These are phyloP conservation scores for Cervus canadensis DNA, from an alignment of 2,113 vertebrate genomes.

Conservation along the genomic window DNA sequence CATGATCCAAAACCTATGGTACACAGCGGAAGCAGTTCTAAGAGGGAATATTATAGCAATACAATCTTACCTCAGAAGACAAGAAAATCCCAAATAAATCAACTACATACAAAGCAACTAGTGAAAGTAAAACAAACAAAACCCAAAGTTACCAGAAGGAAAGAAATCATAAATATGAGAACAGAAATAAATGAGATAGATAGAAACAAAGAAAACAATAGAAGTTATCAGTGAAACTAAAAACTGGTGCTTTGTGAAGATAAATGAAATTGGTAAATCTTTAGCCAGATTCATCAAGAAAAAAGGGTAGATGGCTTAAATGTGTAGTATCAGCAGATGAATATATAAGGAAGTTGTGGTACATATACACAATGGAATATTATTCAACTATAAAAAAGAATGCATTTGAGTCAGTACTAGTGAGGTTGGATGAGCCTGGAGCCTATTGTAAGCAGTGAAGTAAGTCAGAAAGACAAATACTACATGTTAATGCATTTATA, in stretches of 20 bases:
- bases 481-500: neutral
- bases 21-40: neutral
- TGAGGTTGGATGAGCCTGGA: neutral
- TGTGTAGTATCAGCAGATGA: neutral
- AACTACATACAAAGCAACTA: neutral
- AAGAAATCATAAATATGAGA: neutral
- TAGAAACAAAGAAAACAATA: neutral
- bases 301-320: neutral
- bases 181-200: neutral
- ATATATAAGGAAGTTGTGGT: neutral
- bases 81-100: neutral
- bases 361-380: neutral
- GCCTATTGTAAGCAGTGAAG: neutral
- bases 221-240: neutral
- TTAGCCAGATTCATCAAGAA: neutral
- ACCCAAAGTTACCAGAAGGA: neutral
- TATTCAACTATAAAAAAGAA: neutral
- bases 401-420: neutral
- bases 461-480: neutral
- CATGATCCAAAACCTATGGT: neutral
- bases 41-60: neutral
- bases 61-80: neutral
- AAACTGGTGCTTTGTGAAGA: neutral
- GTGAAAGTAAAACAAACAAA: neutral
- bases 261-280: neutral